A percentile compares a stretch with the other conserved stretches of the same genome.
These are phyloP conservation scores for Spatulosminthurus flaviceps DNA, from an alignment of 2,888 invertebrate species.

Conservation along the genomic window DNA sequence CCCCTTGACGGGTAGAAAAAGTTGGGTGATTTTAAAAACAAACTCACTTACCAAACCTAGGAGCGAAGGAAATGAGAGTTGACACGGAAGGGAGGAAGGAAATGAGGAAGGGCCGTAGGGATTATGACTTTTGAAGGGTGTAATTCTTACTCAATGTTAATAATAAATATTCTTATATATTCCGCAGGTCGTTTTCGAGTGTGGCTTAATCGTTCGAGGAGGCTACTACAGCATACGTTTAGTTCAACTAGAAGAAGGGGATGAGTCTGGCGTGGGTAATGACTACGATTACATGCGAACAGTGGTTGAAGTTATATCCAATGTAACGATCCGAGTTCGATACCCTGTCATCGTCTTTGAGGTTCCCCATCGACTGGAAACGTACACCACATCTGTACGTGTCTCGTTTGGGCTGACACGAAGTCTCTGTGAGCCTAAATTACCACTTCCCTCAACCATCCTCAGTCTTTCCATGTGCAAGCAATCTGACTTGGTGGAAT, in stretches of 20 bases:
- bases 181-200: constrained; percentile 70
- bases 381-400: constrained; percentile 60
- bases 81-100: too few relatives aligned
- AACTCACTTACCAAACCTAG: too few relatives aligned
- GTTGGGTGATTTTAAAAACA: too few relatives aligned
- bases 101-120: too few relatives aligned
- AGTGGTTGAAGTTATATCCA: constrained; percentile 18
- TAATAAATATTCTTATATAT: not conserved
- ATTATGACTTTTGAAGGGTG: too few relatives aligned
- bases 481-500: constrained; percentile 30
- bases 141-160: too few relatives aligned
- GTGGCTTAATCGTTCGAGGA: constrained; percentile 78
- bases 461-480: constrained; percentile 58
- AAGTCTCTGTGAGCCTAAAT: constrained; percentile 59
- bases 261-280: not conserved
- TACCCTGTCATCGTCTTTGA: constrained; percentile 59
- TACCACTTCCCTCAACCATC: constrained; percentile 59
- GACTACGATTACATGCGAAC: constrained; percentile 33
- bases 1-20: too few relatives aligned
- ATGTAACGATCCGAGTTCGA: not conserved
- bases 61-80: too few relatives aligned
- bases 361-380: constrained; percentile 62
- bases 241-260: constrained; percentile 42
- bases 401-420: constrained; percentile 61
- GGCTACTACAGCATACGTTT: constrained; percentile 73